phyloP scores from a whole-genome alignment of 2,888 invertebrate genomes.

The Trissoscelio sp. region DNA sequence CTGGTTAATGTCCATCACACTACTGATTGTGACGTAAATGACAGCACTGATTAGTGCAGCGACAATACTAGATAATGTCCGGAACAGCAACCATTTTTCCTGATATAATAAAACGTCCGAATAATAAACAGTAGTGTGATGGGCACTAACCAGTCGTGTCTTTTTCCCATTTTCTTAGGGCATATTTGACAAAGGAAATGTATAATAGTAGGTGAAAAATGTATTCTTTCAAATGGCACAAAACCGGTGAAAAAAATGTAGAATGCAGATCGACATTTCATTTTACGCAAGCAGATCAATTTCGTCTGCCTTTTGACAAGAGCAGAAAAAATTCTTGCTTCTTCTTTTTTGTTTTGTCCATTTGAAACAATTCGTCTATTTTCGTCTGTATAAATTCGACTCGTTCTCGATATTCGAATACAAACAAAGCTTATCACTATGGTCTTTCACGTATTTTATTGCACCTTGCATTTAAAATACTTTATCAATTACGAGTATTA shows the following conservation, averaged over 20 bases:
- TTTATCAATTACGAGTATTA: conserved; percentile 60
- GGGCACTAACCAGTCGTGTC: too few relatives aligned
- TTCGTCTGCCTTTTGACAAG: too few relatives aligned
- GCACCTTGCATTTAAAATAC: conserved; percentile 66
- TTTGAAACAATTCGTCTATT: conserved; percentile 43
- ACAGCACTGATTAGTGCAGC: too few relatives aligned
- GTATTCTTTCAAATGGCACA: conserved; percentile 14
- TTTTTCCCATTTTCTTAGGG: background rate
- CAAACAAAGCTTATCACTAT: conserved; percentile 70
- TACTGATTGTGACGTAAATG: too few relatives aligned
- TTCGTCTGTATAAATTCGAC: conserved; percentile 59
- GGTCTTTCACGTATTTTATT: conserved; percentile 70
- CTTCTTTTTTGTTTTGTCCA: conserved; percentile 10
- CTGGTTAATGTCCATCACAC: too few relatives aligned
- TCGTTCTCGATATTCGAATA: conserved; percentile 61
- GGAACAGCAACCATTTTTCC: too few relatives aligned
- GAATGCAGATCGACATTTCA: background rate
- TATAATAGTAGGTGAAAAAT: conserved; percentile 2
- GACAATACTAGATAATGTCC: too few relatives aligned
- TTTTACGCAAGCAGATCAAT: too few relatives aligned
- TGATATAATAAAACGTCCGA: too few relatives aligned
- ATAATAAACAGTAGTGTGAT: too few relatives aligned
- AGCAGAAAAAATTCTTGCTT: too few relatives aligned
- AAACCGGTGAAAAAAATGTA: background rate
- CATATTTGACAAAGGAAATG: conserved; percentile 1